Percentiles rank a stretch among this genome's conserved stretches.
phyloP scores from a whole-genome alignment of 2,113 vertebrate genomes.

The Toxostoma redivivum region DNA sequence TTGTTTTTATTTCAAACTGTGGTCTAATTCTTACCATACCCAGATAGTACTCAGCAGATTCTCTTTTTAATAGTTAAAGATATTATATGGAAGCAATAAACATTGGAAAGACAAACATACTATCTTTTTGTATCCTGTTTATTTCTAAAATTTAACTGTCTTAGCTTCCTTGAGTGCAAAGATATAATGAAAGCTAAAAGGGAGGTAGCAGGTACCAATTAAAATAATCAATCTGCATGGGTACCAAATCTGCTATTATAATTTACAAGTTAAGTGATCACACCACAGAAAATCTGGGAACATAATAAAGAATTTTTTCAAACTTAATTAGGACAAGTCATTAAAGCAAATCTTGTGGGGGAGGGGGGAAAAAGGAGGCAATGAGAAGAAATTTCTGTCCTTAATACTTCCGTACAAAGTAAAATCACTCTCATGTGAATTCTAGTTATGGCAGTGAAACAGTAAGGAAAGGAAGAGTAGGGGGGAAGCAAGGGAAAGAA shows the following conservation, averaged over 20 bases:
- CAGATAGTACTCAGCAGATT: neutral
- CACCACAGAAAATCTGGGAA: neutral
- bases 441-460: neutral
- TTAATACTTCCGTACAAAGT: neutral
- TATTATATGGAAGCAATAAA: neutral
- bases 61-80: neutral
- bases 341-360: neutral
- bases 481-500: neutral
- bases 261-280: constrained; percentile 13
- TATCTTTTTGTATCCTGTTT: neutral
- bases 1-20: neutral
- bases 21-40: neutral
- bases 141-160: neutral
- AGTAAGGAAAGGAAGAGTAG: neutral
- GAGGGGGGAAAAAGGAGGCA: neutral
- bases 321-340: constrained; percentile 30
- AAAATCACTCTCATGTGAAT: neutral
- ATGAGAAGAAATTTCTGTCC: neutral
- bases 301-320: neutral
- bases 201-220: neutral
- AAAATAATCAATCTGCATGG: neutral
- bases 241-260: neutral
- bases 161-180: neutral
- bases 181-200: neutral
- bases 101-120: neutral